Percentiles rank a stretch among this genome's conserved stretches.
Evolutionary conservation across 1,140 invertebrate genomes (phyloP).

Genomic region (Cydia fagiglandana): DNA sequence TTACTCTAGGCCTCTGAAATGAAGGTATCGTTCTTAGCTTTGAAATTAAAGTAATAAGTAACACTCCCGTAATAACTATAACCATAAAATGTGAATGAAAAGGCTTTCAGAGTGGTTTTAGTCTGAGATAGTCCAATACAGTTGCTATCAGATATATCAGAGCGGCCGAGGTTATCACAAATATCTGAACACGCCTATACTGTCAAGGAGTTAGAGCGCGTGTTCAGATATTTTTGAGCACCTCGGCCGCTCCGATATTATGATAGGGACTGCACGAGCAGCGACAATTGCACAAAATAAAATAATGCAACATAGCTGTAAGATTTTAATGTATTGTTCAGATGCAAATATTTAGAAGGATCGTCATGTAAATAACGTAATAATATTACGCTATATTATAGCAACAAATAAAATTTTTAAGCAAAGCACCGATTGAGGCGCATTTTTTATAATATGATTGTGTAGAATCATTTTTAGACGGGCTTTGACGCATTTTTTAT

Average conservation of each 20-base stretch:
- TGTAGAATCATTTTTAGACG: constrained; percentile 49
- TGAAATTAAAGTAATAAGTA: not conserved
- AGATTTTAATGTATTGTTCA: constrained; percentile 78
- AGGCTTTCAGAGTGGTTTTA: not conserved
- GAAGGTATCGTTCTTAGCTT: no score
- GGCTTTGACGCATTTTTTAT: constrained; percentile 53
- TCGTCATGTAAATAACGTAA: constrained; percentile 74
- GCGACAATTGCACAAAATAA: constrained; percentile 72
- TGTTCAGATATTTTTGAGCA: no score
- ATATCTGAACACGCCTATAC: no score
- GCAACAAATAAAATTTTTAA: constrained; percentile 57
- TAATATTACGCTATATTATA: no score
- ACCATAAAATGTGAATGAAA: not conserved
- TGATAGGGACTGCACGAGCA: constrained; percentile 37
- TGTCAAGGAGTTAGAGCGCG: no score
- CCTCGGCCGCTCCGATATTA: no score
- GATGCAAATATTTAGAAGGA: constrained; percentile 78
- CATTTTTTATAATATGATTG: constrained; percentile 58
- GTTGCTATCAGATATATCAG: no score
- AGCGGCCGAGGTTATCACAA: no score
- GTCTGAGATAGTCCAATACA: constrained; percentile 26
- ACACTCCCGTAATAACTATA: not conserved
- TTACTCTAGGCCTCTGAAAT: not conserved
- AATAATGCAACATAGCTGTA: constrained; percentile 59
- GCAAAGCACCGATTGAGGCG: constrained; percentile 56